Evolutionary conservation across 2,888 invertebrate species (phyloP).

Genomic region (Sinotaia quadrata): DNA sequence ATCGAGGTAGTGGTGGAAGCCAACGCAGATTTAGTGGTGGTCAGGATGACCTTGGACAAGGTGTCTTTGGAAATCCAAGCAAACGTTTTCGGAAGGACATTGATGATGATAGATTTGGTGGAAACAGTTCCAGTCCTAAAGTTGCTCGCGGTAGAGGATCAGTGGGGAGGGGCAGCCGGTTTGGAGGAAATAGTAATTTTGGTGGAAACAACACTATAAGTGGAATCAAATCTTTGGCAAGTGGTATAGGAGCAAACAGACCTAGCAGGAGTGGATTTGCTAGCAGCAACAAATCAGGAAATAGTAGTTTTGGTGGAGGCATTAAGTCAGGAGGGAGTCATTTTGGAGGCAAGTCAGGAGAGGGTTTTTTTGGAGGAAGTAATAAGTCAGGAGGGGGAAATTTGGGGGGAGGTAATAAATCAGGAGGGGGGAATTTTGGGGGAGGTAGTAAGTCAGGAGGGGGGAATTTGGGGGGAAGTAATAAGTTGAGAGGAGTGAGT

Average conservation of each 20-base stretch:
- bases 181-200: not conserved
- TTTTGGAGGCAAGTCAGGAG: not conserved
- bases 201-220: too few species aligned
- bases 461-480: conserved; percentile 1
- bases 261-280: not conserved
- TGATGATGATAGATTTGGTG: not conserved
- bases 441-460: not conserved
- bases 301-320: not conserved
- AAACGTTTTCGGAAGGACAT: conserved; percentile 16
- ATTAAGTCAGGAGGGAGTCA: not conserved
- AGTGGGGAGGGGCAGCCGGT: not conserved
- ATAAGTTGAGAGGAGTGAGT: too few species aligned
- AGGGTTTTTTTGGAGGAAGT: not conserved
- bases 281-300: not conserved
- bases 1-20: not conserved
- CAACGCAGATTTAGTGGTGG: not conserved
- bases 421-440: conserved; percentile 11
- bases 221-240: too few species aligned
- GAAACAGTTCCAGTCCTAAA: not conserved
- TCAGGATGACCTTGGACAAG: too few species aligned
- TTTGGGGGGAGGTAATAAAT: not conserved
- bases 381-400: not conserved
- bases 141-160: not conserved
- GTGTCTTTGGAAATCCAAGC: not conserved
- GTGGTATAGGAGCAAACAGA: too few species aligned